Evolutionary conservation across 2,888 invertebrate species (phyloP), one percentile per base, ranked within the genome.

Genomic region (Dioctria rufipes): DNA sequence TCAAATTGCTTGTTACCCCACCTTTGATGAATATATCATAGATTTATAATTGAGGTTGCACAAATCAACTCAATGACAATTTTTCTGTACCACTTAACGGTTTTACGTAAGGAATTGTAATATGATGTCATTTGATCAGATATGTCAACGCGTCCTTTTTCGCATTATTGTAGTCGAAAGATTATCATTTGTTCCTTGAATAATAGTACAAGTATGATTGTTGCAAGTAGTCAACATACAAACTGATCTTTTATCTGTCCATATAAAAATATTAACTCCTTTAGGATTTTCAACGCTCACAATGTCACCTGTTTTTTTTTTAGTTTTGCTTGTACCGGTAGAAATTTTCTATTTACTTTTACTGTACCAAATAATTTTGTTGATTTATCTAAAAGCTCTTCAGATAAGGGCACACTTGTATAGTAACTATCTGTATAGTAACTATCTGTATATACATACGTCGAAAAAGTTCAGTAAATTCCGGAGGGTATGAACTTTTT

Each of bases 391-490:
- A 60, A 60, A 67, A 46, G 49, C 43, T 67, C 49, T 71, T 71
- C 71, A 71, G 84, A 84, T 43, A 86, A 81, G 54, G 73, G 83
- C 67, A 85, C 39, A 54, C 85, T 85, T 77, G 84, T 82, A 77
- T 86, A 86, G 78, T 84, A 86, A 84, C 86, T 86, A 77, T 86
- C 86, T 61, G 84, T 84, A 51, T 84, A n/a, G n/a, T n/a, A n/a
- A n/a, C n/a, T n/a, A n/a, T n/a, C n/a, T n/a, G n/a, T n/a, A n/a
- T n/a, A n/a, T n/a, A n/a, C n/a, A n/a, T n/a, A n/a, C n/a, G n/a
- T n/a, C n/a, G n/a, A n/a, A n/a, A n/a, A n/a, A n/a, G n/a, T n/a
- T n/a, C n/a, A n/a, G n/a, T n/a, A n/a, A n/a, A n/a, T n/a, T n/a
- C n/a, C n/a, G n/a, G n/a, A n/a, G n/a, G n/a, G n/a, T n/a, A n/a